Conservation (phyloP, 2,888 invertebrate genomes). For the Leuctra nigra region DNA sequence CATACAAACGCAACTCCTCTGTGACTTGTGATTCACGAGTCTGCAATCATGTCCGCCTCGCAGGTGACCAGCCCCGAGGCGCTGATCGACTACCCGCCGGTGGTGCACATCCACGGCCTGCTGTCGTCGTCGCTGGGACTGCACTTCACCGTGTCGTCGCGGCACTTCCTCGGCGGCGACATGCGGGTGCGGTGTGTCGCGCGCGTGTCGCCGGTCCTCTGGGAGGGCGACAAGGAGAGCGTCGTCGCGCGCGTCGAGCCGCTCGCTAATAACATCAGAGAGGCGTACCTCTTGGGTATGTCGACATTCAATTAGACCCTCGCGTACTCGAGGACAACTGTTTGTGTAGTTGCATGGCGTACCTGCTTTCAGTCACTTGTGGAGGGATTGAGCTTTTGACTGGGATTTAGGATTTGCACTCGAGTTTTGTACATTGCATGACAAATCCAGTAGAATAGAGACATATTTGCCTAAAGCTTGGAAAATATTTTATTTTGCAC, state of each 20-base stretch:
- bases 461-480: no score
- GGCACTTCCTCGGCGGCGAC: conserved; percentile 51
- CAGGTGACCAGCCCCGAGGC: conserved; percentile 47
- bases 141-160: conserved; percentile 46
- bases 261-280: conserved; percentile 49
- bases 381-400: no score
- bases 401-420: no score
- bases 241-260: conserved; percentile 49
- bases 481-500: no score
- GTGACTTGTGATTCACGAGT: no score
- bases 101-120: conserved; percentile 50
- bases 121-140: conserved; percentile 52
- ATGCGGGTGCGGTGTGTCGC: conserved; percentile 57
- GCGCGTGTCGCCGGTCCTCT: conserved; percentile 51
- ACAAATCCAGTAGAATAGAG: no score
- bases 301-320: conserved; percentile 8
- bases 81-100: conserved; percentile 47
- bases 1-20: neutral
- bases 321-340: no score
- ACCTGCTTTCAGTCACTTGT: no score
- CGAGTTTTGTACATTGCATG: no score
- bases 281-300: conserved; percentile 56
- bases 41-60: no score
- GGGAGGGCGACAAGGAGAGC: conserved; percentile 53
- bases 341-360: no score